phyloP scores from a whole-genome alignment of 1,140 invertebrate species.

The Trachelipus rathkii region DNA sequence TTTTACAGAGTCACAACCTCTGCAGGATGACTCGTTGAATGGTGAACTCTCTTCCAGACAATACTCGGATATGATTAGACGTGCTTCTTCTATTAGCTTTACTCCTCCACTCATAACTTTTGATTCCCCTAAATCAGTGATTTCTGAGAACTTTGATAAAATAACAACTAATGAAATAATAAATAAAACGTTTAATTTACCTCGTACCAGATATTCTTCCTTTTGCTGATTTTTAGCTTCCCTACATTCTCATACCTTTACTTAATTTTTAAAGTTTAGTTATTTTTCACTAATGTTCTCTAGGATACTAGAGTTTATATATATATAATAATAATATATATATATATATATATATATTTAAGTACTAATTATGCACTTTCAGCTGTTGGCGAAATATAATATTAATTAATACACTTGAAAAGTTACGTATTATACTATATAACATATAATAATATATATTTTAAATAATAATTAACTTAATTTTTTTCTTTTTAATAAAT shows the following conservation, averaged over 20 bases:
- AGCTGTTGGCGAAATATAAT: too few species aligned
- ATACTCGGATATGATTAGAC: conserved; percentile 35
- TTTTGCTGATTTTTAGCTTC: background rate
- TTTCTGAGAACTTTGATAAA: too few species aligned
- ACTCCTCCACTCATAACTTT: background rate
- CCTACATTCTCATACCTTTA: background rate
- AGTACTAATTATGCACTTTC: too few species aligned
- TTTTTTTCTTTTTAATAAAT: background rate
- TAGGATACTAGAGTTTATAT: too few species aligned
- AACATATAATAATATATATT: background rate
- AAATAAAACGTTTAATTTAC: too few species aligned
- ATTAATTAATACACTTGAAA: too few species aligned
- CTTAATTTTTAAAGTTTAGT: too few species aligned
- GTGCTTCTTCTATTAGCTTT: conserved; percentile 33
- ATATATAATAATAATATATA: too few species aligned
- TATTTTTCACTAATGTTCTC: too few species aligned
- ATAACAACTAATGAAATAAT: too few species aligned
- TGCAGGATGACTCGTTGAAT: conserved; percentile 12
- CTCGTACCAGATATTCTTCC: background rate
- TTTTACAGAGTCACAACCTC: background rate
- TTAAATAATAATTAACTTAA: background rate
- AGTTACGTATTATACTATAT: too few species aligned
- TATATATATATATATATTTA: too few species aligned
- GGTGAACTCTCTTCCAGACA: conserved; percentile 34
- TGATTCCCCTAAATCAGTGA: background rate